Conservation (phyloP, 1,140 invertebrate species). For the Pogonus chalceus region DNA sequence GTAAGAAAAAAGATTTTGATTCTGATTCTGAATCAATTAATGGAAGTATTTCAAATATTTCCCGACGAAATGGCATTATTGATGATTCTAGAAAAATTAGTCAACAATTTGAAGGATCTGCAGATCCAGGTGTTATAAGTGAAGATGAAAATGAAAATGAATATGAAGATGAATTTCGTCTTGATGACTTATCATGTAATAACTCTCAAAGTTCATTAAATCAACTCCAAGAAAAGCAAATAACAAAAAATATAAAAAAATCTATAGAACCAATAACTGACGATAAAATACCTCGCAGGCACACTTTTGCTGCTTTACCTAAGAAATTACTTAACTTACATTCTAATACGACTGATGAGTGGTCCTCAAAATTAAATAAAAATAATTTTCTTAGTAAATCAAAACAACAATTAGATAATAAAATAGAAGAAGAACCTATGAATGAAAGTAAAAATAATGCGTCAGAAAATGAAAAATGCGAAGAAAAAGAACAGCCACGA, state of each 20-base stretch:
- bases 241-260: conserved; percentile 35
- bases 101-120: conserved; percentile 57
- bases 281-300: conserved; percentile 23
- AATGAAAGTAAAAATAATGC: too few relatives aligned
- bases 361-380: conserved; percentile 74
- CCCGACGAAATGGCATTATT: conserved; percentile 20
- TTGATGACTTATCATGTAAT: conserved; percentile 80
- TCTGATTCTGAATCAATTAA: conserved; percentile 42
- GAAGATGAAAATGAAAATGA: too few relatives aligned
- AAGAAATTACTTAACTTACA: conserved; percentile 37
- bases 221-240: conserved; percentile 41
- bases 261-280: conserved; percentile 49
- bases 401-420: too few relatives aligned
- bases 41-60: conserved; percentile 45
- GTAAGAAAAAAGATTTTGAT: conserved; percentile 53
- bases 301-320: conserved; percentile 17
- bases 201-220: conserved; percentile 76
- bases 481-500: conserved; percentile 30
- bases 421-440: too few relatives aligned
- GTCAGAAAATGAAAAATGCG: too few relatives aligned
- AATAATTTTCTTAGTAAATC: too few relatives aligned
- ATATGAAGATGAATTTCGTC: conserved; percentile 72
- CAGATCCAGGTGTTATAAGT: conserved; percentile 79
- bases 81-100: conserved; percentile 27
- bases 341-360: conserved; percentile 56